phyloP scores from a whole-genome alignment of 2,888 invertebrate genomes.

The Epinotia demarniana region DNA sequence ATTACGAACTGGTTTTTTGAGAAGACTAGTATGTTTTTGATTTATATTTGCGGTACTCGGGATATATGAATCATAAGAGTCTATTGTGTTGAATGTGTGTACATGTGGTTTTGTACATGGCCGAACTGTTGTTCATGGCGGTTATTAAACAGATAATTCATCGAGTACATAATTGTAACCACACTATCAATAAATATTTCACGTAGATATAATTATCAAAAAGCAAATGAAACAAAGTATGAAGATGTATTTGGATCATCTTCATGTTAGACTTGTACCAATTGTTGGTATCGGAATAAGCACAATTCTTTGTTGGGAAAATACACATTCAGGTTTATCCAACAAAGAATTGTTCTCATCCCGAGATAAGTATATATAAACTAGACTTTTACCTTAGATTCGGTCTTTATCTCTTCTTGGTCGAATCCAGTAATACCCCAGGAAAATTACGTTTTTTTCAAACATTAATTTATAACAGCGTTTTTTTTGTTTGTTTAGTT shows the following conservation, averaged over 20 bases:
- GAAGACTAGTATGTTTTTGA: too few relatives aligned
- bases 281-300: too few relatives aligned
- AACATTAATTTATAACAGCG: too few relatives aligned
- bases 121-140: neutral
- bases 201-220: neutral
- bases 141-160: conserved; percentile 1
- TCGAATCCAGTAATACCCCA: neutral
- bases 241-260: neutral
- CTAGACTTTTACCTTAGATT: too few relatives aligned
- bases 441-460: too few relatives aligned
- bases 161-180: neutral
- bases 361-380: too few relatives aligned
- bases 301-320: too few relatives aligned
- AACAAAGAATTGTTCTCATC: too few relatives aligned
- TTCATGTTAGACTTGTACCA: neutral
- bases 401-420: neutral
- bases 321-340: too few relatives aligned
- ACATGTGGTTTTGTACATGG: neutral
- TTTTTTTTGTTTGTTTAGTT: too few relatives aligned
- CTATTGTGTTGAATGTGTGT: neutral
- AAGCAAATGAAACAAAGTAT: neutral
- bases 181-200: neutral
- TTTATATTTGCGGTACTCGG: neutral
- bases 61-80: neutral
- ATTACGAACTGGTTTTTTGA: too few relatives aligned